These are phyloP conservation scores for Drosophila recens DNA, from an alignment of 2,888 invertebrate species.

Conservation along the genomic window DNA sequence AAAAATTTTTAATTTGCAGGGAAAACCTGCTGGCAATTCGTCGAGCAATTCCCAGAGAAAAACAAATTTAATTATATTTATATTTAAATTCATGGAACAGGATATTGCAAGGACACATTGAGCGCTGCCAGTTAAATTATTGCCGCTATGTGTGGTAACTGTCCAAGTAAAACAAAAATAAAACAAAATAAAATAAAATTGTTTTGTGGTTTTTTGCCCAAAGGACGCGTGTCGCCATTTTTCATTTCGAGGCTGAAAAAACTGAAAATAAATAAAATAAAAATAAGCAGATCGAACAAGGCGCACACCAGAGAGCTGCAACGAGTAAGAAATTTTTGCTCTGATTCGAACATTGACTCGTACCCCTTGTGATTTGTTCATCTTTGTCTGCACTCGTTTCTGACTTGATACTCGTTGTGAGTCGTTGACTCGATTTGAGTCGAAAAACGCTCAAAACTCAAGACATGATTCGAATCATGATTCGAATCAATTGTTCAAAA, in stretches of 20 bases:
- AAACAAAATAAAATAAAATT: constrained; percentile 74
- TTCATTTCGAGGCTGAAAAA: constrained; percentile 53
- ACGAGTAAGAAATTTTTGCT: too few species aligned
- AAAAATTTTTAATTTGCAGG: constrained; percentile 29
- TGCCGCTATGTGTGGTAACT: constrained; percentile 31
- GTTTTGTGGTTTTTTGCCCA: constrained; percentile 75
- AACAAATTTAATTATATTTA: constrained; percentile 72
- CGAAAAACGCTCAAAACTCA: too few species aligned
- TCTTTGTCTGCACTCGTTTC: too few species aligned
- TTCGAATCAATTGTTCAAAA: too few species aligned
- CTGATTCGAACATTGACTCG: too few species aligned
- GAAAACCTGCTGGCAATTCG: constrained; percentile 11
- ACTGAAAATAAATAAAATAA: constrained; percentile 23
- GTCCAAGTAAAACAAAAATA: constrained; percentile 59
- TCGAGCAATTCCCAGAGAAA: constrained; percentile 43
- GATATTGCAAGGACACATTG: constrained; percentile 56
- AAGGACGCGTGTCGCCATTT: constrained; percentile 72
- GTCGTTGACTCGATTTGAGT: too few species aligned
- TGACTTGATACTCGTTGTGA: too few species aligned
- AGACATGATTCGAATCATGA: too few species aligned
- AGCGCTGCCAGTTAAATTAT: constrained; percentile 22
- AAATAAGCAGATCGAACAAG: constrained; percentile 60
- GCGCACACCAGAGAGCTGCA: constrained; percentile 22
- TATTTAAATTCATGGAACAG: constrained; percentile 62
- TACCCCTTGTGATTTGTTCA: too few species aligned